phyloP scores from a whole-genome alignment of 2,888 invertebrate genomes.

The Drosophila dives region DNA sequence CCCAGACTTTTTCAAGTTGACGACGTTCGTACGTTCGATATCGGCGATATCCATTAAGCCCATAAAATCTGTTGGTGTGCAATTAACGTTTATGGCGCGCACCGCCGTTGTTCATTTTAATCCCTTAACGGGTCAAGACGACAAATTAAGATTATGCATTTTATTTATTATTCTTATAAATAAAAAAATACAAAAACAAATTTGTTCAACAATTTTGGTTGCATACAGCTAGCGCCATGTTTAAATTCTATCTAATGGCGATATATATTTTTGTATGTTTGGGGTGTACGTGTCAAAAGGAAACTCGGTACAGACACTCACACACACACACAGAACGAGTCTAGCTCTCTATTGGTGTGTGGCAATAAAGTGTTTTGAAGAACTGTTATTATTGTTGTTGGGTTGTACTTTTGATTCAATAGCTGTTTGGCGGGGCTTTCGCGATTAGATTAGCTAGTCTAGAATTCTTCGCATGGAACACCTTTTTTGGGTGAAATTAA shows the following conservation, averaged over 20 bases:
- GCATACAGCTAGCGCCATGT: slow-evolving; percentile 22
- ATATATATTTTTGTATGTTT: not conserved
- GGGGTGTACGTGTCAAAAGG: slow-evolving; percentile 41
- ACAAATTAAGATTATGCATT: slow-evolving; percentile 71
- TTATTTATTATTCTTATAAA: slow-evolving; percentile 74
- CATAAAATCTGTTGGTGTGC: slow-evolving; percentile 80
- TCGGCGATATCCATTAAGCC: slow-evolving; percentile 80
- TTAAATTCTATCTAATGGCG: not conserved
- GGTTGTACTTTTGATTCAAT: slow-evolving; percentile 70
- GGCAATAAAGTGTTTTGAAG: slow-evolving; percentile 73
- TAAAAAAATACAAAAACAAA: slow-evolving; percentile 48
- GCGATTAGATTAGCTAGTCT: slow-evolving; percentile 72
- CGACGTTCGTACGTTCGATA: slow-evolving; percentile 63
- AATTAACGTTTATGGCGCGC: slow-evolving; percentile 78
- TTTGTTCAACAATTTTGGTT: slow-evolving; percentile 6
- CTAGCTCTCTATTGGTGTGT: slow-evolving; percentile 59
- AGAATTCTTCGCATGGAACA: slow-evolving; percentile 23
- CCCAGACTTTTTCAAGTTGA: slow-evolving; percentile 54
- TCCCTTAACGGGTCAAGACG: slow-evolving; percentile 75
- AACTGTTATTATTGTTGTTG: slow-evolving; percentile 38
- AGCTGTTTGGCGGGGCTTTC: slow-evolving; percentile 58
- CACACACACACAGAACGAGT: slow-evolving; percentile 6
- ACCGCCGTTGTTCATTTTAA: slow-evolving; percentile 64
- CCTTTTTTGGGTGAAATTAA: slow-evolving; percentile 60
- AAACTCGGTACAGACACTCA: slow-evolving; percentile 16